These are phyloP conservation scores for Propithecus coquereli DNA, from an alignment of 2,113 vertebrate species.

Conservation along the genomic window DNA sequence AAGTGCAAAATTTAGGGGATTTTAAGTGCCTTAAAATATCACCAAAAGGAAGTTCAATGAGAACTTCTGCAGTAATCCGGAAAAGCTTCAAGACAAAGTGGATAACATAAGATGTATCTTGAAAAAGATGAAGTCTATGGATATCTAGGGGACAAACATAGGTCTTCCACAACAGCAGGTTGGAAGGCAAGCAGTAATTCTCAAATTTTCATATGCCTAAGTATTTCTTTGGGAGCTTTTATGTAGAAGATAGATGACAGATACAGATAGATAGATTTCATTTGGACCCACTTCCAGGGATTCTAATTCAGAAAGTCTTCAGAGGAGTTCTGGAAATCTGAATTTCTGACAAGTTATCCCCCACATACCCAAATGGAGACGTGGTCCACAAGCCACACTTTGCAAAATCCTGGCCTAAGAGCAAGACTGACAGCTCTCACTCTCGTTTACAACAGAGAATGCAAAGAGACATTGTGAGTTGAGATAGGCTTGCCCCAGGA, in stretches of 20 bases:
- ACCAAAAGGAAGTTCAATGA: slow-evolving; percentile 28
- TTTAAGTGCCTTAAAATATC: slow-evolving; percentile 53
- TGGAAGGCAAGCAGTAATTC: background rate
- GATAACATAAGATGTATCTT: background rate
- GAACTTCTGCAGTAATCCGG: background rate
- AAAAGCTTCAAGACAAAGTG: background rate
- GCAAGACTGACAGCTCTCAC: background rate
- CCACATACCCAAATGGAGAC: background rate
- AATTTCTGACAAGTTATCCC: background rate
- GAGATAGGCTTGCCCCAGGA: background rate
- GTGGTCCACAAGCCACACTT: background rate
- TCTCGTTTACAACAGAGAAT: background rate
- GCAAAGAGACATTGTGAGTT: background rate
- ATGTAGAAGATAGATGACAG: background rate
- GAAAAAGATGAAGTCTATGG: background rate
- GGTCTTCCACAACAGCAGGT: background rate
- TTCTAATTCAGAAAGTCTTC: background rate
- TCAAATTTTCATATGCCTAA: background rate
- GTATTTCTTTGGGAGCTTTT: background rate
- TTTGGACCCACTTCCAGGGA: background rate
- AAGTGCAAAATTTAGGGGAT: slow-evolving; percentile 22
- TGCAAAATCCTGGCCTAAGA: background rate
- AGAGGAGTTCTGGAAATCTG: background rate
- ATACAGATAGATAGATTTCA: background rate
- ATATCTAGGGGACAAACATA: background rate